Evolutionary conservation across 2,113 vertebrate genomes (phyloP).

Genomic region (Oryzias celebensis): DNA sequence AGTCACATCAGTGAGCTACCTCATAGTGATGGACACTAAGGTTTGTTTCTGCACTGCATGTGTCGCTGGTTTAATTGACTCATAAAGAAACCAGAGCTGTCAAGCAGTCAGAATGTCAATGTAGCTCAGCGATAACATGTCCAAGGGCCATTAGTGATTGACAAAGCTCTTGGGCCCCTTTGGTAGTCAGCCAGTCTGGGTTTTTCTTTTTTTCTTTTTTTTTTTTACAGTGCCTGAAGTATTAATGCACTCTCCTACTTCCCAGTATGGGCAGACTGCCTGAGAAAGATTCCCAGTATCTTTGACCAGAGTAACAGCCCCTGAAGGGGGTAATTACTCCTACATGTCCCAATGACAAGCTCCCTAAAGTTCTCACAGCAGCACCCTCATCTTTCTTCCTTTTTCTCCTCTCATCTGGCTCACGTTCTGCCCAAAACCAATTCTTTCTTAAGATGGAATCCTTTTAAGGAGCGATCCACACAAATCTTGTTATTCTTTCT

Average conservation of each 20-base stretch:
- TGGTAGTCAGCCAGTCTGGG: slow-evolving; percentile 40
- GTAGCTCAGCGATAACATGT: slow-evolving; percentile 27
- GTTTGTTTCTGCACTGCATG: slow-evolving; percentile 1
- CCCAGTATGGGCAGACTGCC: slow-evolving; percentile 42
- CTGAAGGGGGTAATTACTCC: slow-evolving; percentile 18
- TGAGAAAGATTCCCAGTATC: slow-evolving; percentile 42
- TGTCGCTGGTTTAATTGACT: slow-evolving; percentile 21
- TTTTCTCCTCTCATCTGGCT: slow-evolving; percentile 13
- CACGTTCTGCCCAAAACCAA: slow-evolving; percentile 22
- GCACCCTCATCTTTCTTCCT: slow-evolving; percentile 6
- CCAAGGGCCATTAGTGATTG: slow-evolving; percentile 42
- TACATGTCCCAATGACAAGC: slow-evolving; percentile 18
- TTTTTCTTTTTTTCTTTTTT: neutral
- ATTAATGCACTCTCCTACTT: slow-evolving; percentile 29
- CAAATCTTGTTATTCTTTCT: slow-evolving; percentile 40
- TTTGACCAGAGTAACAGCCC: slow-evolving; percentile 27
- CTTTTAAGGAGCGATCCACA: slow-evolving; percentile 33
- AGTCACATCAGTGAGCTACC: slow-evolving; percentile 1
- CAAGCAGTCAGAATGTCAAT: slow-evolving; percentile 43
- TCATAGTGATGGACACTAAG: neutral
- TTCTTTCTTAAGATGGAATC: slow-evolving; percentile 10
- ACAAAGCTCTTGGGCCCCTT: slow-evolving; percentile 13
- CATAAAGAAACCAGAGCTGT: slow-evolving; percentile 36
- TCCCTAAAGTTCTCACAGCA: slow-evolving; percentile 30
- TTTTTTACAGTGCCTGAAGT: slow-evolving; percentile 26